phyloP scores from a whole-genome alignment of 1,140 invertebrate species.

The Lasioglossum albipes region DNA sequence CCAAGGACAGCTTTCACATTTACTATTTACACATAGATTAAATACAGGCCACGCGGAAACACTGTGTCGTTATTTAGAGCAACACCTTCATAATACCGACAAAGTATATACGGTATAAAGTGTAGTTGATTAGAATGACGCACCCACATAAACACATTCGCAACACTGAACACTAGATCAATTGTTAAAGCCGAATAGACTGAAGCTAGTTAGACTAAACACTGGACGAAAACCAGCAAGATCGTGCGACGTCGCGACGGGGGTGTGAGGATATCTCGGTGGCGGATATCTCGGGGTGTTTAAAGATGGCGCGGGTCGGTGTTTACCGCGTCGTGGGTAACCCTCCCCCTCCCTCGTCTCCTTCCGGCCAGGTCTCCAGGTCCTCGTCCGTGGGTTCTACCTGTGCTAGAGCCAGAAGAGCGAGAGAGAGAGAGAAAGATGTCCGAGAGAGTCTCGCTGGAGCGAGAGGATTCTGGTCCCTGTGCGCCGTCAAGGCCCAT shows the following conservation, averaged over 20 bases:
- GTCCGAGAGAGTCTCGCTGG: neutral
- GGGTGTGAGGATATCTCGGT: neutral
- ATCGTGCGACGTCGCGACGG: neutral
- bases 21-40: no score
- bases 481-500: slow-evolving; percentile 10
- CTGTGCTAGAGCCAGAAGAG: slow-evolving; percentile 47
- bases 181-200: no score
- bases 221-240: no score
- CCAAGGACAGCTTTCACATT: no score
- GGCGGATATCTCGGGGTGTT: slow-evolving; percentile 53
- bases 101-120: no score
- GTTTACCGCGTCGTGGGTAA: slow-evolving; percentile 53
- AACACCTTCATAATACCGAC: no score
- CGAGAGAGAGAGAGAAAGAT: neutral
- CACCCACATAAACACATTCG: no score
- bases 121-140: no score
- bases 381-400: slow-evolving; percentile 32
- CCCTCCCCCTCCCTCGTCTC: slow-evolving; percentile 25
- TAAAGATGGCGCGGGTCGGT: slow-evolving; percentile 63
- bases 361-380: slow-evolving; percentile 21
- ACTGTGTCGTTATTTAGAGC: no score
- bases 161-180: no score
- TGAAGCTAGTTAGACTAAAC: no score
- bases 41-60: no score
- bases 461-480: slow-evolving; percentile 20